Base-by-base conservation (phyloP, 2,888 invertebrate genomes). In the Phyllotreta cruciferae region DNA sequence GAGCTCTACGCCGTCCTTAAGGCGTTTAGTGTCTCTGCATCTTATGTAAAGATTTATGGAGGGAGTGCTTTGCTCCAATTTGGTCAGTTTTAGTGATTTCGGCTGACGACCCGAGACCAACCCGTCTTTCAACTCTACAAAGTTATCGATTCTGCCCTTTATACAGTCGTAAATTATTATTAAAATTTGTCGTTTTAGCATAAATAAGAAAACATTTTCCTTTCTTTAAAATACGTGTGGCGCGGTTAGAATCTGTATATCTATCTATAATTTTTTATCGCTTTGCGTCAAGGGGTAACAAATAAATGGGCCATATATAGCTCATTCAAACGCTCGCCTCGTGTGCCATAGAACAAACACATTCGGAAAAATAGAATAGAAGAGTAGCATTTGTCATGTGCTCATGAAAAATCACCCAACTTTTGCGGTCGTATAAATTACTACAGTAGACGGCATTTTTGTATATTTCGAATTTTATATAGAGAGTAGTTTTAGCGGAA, bases 41-140 rank as follows among this genome's bases (percentile, higher is more conserved):
- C 74, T 75, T 77, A 75, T 75, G 76, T 75, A 75, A 75, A 77
- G 77, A 78, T 78, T 78, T 77, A 78, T 77, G 73, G 66, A 60
- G 53, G 65, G 64, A 68, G 64, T 68, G 67, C 70, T 70, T 68
- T 64, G 68, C 66, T 65, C 58, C 62, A 67, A 68, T 67, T 60
- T 67, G 76, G 74, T 73, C 74, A 74, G 69, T 75, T 74, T 60
- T 70, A 72, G 70, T 71, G 72, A 75, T 73, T 73, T 66, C 69
- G 68, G 67, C 62, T 60, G 68, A 64, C 55, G 38, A 53, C 41
- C 45, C 49, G 9, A 24, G 38, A 35, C 50, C n/a, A n/a, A n/a
- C n/a, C n/a, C 6, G 64, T 24, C 52, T 52, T 34, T 37, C 49
- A 54, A 41, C 50, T 56, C 38, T 1, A 13, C 10, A 50, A 42